Evolutionary conservation across 2,797 vertebrate species (phyloP).

Genomic region (Gephyroberyx darwinii): DNA sequence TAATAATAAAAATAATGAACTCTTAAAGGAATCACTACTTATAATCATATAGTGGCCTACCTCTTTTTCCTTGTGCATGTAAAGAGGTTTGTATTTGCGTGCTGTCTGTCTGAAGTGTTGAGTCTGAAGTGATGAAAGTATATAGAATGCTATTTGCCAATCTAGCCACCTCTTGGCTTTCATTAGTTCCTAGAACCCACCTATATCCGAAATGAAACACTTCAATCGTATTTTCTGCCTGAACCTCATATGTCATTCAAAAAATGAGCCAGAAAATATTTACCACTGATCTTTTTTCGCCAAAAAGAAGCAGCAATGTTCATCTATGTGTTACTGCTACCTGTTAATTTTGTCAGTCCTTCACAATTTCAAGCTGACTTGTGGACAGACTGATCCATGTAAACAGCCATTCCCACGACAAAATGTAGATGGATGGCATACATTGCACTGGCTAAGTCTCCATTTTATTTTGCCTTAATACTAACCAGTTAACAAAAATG

Average conservation of each 20-base stretch:
- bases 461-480: slow-evolving; percentile 17
- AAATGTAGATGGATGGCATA: no score
- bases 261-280: slow-evolving; percentile 39
- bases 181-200: slow-evolving; percentile 72
- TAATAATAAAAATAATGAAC: neutral
- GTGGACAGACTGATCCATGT: neutral
- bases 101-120: slow-evolving; percentile 48
- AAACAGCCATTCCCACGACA: neutral
- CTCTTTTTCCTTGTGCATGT: slow-evolving; percentile 32
- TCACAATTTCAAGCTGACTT: neutral
- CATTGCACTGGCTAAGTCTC: neutral
- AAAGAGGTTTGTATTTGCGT: slow-evolving; percentile 50
- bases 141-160: slow-evolving; percentile 69
- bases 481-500: slow-evolving; percentile 40
- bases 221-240: slow-evolving; percentile 70
- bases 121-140: slow-evolving; percentile 53
- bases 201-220: slow-evolving; percentile 71
- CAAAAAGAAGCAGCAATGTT: slow-evolving; percentile 13
- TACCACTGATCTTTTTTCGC: slow-evolving; percentile 8
- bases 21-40: slow-evolving; percentile 4
- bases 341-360: neutral
- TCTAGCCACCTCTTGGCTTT: slow-evolving; percentile 70
- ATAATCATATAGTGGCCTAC: slow-evolving; percentile 13
- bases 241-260: slow-evolving; percentile 43
- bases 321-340: slow-evolving; percentile 1